A percentile compares a stretch with the other conserved stretches of the same genome.
These are phyloP conservation scores for Lithophane semibrunnea DNA, from an alignment of 2,888 invertebrate genomes.

Conservation along the genomic window DNA sequence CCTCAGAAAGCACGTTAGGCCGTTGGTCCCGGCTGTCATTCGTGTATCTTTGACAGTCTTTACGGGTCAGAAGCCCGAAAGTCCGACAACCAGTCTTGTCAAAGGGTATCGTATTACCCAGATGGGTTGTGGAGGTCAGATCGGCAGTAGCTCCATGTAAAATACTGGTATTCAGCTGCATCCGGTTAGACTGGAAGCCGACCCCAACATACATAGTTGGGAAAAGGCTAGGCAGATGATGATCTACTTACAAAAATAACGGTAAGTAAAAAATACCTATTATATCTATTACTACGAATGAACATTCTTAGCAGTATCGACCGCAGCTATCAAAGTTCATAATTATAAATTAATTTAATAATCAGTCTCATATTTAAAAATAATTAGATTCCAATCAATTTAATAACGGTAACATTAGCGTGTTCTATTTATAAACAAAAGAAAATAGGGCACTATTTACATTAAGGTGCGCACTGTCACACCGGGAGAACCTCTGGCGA, in stretches of 20 bases:
- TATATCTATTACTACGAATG: neutral
- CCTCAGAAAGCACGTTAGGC: too few relatives aligned
- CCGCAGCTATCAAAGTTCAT: conserved; percentile 25
- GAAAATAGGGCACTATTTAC: conserved; percentile 3
- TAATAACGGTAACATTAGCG: conserved; percentile 35
- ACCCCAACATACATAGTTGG: too few relatives aligned
- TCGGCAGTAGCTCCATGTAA: too few relatives aligned
- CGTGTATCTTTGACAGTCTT: too few relatives aligned
- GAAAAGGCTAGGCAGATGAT: too few relatives aligned
- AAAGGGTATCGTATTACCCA: too few relatives aligned
- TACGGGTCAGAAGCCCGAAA: too few relatives aligned
- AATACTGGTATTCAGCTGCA: too few relatives aligned
- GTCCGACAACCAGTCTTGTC: too few relatives aligned
- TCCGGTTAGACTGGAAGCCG: too few relatives aligned
- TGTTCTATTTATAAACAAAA: conserved; percentile 40
- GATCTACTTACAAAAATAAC: neutral
- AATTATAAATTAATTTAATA: conserved; percentile 61
- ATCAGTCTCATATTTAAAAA: conserved; percentile 50
- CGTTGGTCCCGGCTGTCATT: too few relatives aligned
- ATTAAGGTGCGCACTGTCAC: conserved; percentile 36
- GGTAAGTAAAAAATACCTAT: neutral
- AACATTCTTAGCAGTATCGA: conserved; percentile 1
- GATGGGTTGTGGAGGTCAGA: too few relatives aligned
- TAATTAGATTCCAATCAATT: conserved; percentile 37
- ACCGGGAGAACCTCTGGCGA: conserved; percentile 25